Evolutionary conservation across 2,888 invertebrate species (phyloP).

Genomic region (Eristalis intricaria): DNA sequence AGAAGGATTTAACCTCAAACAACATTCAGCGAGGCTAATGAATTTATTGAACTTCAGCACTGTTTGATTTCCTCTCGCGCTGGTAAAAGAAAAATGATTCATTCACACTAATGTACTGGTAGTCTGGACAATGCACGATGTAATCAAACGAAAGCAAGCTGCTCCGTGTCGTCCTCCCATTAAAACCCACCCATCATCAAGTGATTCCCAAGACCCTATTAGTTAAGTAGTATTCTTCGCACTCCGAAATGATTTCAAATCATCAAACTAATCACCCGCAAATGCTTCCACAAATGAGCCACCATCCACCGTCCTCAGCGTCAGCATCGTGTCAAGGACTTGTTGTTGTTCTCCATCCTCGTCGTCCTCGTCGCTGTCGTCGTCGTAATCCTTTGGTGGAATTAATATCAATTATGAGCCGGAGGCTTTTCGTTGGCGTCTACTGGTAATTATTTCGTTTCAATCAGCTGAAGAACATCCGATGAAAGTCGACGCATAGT

Average conservation of each 20-base stretch:
- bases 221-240: background rate
- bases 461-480: background rate
- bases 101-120: no score
- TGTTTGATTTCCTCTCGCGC: no score
- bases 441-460: background rate
- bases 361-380: background rate
- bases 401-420: conserved; percentile 21
- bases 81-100: no score
- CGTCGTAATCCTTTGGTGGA: background rate
- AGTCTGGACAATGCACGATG: background rate
- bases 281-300: background rate
- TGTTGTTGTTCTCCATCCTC: background rate
- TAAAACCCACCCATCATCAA: background rate
- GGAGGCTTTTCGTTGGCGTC: background rate
- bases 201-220: background rate
- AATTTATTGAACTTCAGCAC: no score
- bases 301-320: background rate
- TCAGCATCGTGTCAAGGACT: background rate
- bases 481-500: background rate
- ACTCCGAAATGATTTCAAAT: background rate
- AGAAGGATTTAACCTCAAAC: no score
- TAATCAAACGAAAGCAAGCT: background rate
- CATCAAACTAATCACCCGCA: background rate
- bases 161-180: no score
- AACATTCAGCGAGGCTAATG: no score